Base-by-base conservation (phyloP, 2,113 vertebrate species). In the Gallinago undulata region DNA sequence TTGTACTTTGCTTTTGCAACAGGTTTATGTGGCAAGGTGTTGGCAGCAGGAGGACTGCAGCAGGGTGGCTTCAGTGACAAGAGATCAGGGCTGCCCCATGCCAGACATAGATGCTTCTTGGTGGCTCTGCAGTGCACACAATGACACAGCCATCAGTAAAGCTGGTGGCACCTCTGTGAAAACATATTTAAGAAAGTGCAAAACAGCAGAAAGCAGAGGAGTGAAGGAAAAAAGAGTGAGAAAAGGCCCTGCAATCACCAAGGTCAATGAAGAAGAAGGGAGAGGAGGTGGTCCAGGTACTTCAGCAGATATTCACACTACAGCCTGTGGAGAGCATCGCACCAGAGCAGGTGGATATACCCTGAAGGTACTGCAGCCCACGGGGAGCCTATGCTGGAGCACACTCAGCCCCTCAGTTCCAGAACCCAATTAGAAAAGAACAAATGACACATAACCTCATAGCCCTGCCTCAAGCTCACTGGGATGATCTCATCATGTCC, bases 401-500 rank as follows among this genome's bases (percentile, higher is more conserved):
- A 60, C 6, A 64, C 19, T 14, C 35, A 56, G 19, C 21, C 19
- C 14, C 27, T 39, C 47, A 5, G 9, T 6, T 67, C 14, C 7
- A 74, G 45, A 81, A 4, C 5, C 6, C 55, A 87, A 3, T 6
- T 43, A 90, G 13, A 45, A 78, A 78, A 74, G 23, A 37, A 70
- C 16, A 78, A 84, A 69, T 35, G 27, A 53, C 22, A 75, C 18
- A 48, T 63, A 43, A 43, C 6, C 8, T 74, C 27, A 48, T 10
- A 75, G 41, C 10, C 41, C 6, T 33, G 18, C 24, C 62, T 48
- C 0, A 1, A 50, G n/a, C 50, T 70, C n/a, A 39, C 1, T 41
- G 27, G 51, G 28, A 56, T 12, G 27, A 6, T 75, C 27, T 55
- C 27, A 33, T 17, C 0, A 11, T 17, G 31, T 82, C 30, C 37